Evolutionary conservation across 2,797 vertebrate genomes (phyloP), one percentile per base, ranked within the genome.

Genomic region (Astyanax mexicanus): DNA sequence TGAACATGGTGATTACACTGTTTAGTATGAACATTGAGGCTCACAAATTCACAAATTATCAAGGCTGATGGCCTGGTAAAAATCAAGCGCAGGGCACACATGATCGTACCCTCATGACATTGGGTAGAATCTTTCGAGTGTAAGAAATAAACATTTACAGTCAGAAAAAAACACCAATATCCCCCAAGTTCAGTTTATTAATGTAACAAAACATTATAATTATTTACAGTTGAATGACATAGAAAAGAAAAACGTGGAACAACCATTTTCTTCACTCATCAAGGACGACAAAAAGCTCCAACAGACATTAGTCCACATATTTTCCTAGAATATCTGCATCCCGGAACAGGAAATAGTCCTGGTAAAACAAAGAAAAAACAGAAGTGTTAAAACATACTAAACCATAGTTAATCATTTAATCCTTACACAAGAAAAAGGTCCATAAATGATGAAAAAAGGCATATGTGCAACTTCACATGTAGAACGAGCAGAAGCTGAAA

Each of bases 331-430:
- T 98, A 82, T 99, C 97, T 40, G 89, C 94, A 74, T 99, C 97
- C 89, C 98, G 95, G 90, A 99, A 99, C 88, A 99, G 90, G 90
- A 94, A 99, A 82, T 99, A 99, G 69, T 99, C 98, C 98, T 99
- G 84, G 0, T 60, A 80, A 87, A 86, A 49, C 81, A 75, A 78
- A 86, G 0, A 86, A 0, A 74, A 71, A 84, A 17, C 1, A 0
- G 0, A 40, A 38, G 4, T 10, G 13, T 65, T 75, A 69, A 19
- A 60, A 32, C 17, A 49, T 29, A 5, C 5, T 32, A 5, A n/a
- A n/a, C n/a, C n/a, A n/a, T n/a, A n/a, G n/a, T n/a, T n/a, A n/a
- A n/a, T n/a, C n/a, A n/a, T n/a, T n/a, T n/a, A n/a, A n/a, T n/a
- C n/a, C n/a, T n/a, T n/a, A n/a, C n/a, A n/a, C n/a, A n/a, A n/a